Percentiles rank a stretch among this genome's conserved stretches.
These are phyloP conservation scores for Dascillus cervinus DNA, from an alignment of 2,888 invertebrate species.

Conservation along the genomic window DNA sequence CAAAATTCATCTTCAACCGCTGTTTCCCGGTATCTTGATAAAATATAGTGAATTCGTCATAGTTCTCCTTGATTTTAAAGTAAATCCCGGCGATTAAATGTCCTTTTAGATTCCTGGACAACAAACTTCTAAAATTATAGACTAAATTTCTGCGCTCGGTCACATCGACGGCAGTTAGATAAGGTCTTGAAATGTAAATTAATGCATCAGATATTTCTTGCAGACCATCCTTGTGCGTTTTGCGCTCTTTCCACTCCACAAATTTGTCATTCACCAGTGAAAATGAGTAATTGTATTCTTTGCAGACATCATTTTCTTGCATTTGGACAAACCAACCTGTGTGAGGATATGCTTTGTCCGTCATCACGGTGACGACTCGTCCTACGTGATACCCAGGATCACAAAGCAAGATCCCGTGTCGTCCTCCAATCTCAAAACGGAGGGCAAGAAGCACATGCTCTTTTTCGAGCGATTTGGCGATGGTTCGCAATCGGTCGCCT, in stretches of 20 bases:
- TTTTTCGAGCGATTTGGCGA: slow-evolving; percentile 63
- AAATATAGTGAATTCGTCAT: slow-evolving; percentile 67
- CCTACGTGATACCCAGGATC: slow-evolving; percentile 91
- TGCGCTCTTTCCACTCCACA: slow-evolving; percentile 78
- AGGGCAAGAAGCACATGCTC: slow-evolving; percentile 82
- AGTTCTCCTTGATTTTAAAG: slow-evolving; percentile 60
- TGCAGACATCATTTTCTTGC: slow-evolving; percentile 65
- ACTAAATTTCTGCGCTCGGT: slow-evolving; percentile 85
- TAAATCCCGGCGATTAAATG: slow-evolving; percentile 78
- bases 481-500: slow-evolving; percentile 48
- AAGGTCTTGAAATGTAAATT: slow-evolving; percentile 72
- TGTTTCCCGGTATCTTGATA: slow-evolving; percentile 60
- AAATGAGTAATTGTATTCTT: slow-evolving; percentile 77
- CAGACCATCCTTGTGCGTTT: slow-evolving; percentile 58
- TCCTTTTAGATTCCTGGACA: slow-evolving; percentile 78
- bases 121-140: slow-evolving; percentile 73
- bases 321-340: slow-evolving; percentile 84
- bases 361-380: slow-evolving; percentile 79
- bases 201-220: slow-evolving; percentile 50
- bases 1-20: slow-evolving; percentile 69
- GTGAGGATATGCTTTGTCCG: slow-evolving; percentile 75
- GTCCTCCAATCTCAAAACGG: slow-evolving; percentile 62
- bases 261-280: slow-evolving; percentile 63
- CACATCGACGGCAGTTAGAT: slow-evolving; percentile 72
- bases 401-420: slow-evolving; percentile 69